These are phyloP conservation scores for Drepana arcuata DNA, from an alignment of 1,140 invertebrate species.

Conservation along the genomic window DNA sequence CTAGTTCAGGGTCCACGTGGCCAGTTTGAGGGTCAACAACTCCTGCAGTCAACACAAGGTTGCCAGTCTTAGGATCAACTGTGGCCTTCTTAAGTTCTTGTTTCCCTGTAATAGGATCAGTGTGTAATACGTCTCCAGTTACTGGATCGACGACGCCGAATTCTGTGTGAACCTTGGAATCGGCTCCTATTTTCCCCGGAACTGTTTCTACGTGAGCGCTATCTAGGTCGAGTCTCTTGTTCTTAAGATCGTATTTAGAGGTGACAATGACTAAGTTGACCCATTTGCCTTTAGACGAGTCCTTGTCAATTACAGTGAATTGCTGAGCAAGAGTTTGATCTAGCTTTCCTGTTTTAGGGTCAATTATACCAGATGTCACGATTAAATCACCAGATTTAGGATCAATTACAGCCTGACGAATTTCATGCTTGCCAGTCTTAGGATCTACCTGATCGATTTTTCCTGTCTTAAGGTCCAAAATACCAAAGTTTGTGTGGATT, in stretches of 20 bases:
- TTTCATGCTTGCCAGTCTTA: constrained; percentile 64
- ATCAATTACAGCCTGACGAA: constrained; percentile 59
- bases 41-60: constrained; percentile 70
- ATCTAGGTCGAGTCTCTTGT: constrained; percentile 69
- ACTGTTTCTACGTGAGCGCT: constrained; percentile 73
- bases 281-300: constrained; percentile 42
- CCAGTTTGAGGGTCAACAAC: constrained; percentile 78
- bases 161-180: constrained; percentile 66
- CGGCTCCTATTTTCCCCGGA: constrained; percentile 65
- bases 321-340: constrained; percentile 72
- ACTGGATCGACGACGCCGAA: constrained; percentile 68
- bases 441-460: constrained; percentile 65
- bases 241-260: constrained; percentile 57
- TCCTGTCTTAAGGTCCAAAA: constrained; percentile 66
- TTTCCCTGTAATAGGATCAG: constrained; percentile 43
- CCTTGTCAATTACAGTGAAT: constrained; percentile 75
- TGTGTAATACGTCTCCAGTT: constrained; percentile 64
- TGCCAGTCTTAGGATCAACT: constrained; percentile 71
- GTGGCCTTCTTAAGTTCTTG: constrained; percentile 50
- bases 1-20: constrained; percentile 68
- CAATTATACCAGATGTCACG: constrained; percentile 50
- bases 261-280: constrained; percentile 74
- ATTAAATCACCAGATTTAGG: constrained; percentile 65
- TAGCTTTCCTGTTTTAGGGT: constrained; percentile 66
- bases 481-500: constrained; percentile 70